A percentile compares a stretch with the other conserved stretches of the same genome.
These are phyloP conservation scores for Erinaceus europaeus DNA, from an alignment of 2,113 vertebrate genomes.

Conservation along the genomic window DNA sequence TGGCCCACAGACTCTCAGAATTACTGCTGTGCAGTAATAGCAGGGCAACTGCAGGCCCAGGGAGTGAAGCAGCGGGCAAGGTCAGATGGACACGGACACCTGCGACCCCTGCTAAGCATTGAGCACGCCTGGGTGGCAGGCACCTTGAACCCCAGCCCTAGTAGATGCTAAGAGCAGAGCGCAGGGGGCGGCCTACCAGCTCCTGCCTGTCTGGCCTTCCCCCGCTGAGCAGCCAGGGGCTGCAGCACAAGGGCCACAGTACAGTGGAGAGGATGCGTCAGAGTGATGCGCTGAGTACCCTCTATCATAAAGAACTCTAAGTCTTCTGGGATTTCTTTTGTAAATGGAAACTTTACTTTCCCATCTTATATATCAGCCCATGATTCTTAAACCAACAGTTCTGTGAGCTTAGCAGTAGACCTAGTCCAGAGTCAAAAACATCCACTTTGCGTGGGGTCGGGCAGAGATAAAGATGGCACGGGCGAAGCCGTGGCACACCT, in stretches of 20 bases:
- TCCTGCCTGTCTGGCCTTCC: conserved; percentile 69
- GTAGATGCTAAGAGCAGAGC: conserved; percentile 52
- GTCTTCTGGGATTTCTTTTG: no score
- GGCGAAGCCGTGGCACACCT: no score
- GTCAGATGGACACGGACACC: not conserved
- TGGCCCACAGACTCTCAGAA: not conserved
- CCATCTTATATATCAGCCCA: no score
- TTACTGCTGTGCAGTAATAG: not conserved
- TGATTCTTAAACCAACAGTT: no score
- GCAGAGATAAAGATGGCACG: no score
- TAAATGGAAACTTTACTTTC: no score
- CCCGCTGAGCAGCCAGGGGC: conserved; percentile 54
- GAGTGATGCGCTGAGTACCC: no score
- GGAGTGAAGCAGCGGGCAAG: not conserved
- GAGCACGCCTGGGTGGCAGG: not conserved
- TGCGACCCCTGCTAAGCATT: not conserved
- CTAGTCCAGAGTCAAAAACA: no score
- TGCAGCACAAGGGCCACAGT: conserved; percentile 60
- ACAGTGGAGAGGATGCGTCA: no score
- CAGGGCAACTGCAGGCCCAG: not conserved
- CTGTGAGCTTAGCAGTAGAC: no score
- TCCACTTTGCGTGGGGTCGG: no score
- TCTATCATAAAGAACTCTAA: no score
- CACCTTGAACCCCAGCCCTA: not conserved
- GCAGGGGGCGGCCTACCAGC: conserved; percentile 64